Evolutionary conservation across 1,140 invertebrate genomes (phyloP).

Genomic region (Pseudomyrmex gracilis): DNA sequence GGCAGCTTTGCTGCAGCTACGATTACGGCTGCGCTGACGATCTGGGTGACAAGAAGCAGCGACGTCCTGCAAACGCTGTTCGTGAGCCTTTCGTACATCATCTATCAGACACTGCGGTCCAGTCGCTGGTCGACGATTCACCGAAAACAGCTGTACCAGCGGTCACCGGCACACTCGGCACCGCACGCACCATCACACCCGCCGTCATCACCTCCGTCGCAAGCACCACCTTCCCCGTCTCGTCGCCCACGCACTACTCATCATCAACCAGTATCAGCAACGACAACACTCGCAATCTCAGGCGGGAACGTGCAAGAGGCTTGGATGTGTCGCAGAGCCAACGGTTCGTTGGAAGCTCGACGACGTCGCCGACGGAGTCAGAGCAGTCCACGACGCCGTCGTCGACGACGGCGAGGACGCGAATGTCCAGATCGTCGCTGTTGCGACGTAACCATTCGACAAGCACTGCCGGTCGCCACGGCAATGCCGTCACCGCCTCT

Average conservation of each 20-base stretch:
- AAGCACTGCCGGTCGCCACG: slow-evolving; percentile 15
- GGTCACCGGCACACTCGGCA: slow-evolving; percentile 73
- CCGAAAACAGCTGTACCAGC: slow-evolving; percentile 82
- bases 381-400: slow-evolving; percentile 49
- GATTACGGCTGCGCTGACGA: slow-evolving; percentile 87
- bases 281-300: slow-evolving; percentile 12
- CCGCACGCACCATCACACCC: slow-evolving; percentile 57
- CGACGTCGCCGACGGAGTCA: slow-evolving; percentile 57
- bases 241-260: slow-evolving; percentile 64
- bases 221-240: slow-evolving; percentile 49
- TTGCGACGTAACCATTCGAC: slow-evolving; percentile 29
- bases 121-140: slow-evolving; percentile 76
- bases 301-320: slow-evolving; percentile 31
- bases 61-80: slow-evolving; percentile 73
- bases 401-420: slow-evolving; percentile 59
- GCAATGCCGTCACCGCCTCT: slow-evolving; percentile 4
- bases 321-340: slow-evolving; percentile 43
- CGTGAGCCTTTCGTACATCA: slow-evolving; percentile 69
- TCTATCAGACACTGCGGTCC: slow-evolving; percentile 73
- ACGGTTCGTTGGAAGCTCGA: slow-evolving; percentile 38
- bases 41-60: slow-evolving; percentile 75
- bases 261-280: slow-evolving; percentile 52
- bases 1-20: slow-evolving; percentile 88
- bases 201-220: slow-evolving; percentile 23
- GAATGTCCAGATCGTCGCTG: slow-evolving; percentile 4